Evolutionary conservation across 2,113 vertebrate genomes (phyloP), one percentile per base, ranked within the genome.

Genomic region (Lepus europaeus): DNA sequence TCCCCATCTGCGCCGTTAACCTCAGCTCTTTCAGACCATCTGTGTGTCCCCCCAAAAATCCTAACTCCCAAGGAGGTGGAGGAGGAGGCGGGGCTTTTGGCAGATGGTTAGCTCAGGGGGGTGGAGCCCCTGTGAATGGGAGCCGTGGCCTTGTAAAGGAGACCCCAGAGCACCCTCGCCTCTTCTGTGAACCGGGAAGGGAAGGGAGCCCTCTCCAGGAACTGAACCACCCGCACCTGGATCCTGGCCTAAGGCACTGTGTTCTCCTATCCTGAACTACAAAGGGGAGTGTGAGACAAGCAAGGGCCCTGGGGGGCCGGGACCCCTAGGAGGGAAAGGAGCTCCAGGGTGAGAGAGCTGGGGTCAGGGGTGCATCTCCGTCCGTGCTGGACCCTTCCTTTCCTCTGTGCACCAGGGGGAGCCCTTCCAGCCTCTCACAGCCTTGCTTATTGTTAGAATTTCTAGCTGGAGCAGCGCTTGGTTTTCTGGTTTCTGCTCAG

Each of bases 311-410:
- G 83, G 59, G 31, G 31, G 20, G 0, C 63, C 70, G 14, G 17
- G 45, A n/a, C 17, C 5, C 0, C 7, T 29, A 68, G 87, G 17
- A 53, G 0, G 0, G 7, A 1, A 53, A 59, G 14, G 59, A 45
- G 39, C 82, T 49, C 73, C 81, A n/a, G 14, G 19, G 19, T 6
- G 2, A 39, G 22, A 23, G 0, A 20, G 33, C 1, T 2, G 6
- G 53, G 20, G 13, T 23, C 4, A 20, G 2, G 2, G 22, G 16
- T 0, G 3, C 72, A 0, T 80, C 56, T 76, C 49, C 16, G 2
- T 23, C 70, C 23, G 1, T 12, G 70, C 20, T 68, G 33, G 79
- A 6, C 1, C 61, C 63, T 63, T 85, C 23, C 31, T 7, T 19
- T 39, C 66, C 12, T 70, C 36, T 78, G 39, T 72, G 39, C 49